A percentile compares a stretch with the other conserved stretches of the same genome.
Evolutionary conservation across 2,113 vertebrate genomes (phyloP).

Genomic region (Entelurus aequoreus): DNA sequence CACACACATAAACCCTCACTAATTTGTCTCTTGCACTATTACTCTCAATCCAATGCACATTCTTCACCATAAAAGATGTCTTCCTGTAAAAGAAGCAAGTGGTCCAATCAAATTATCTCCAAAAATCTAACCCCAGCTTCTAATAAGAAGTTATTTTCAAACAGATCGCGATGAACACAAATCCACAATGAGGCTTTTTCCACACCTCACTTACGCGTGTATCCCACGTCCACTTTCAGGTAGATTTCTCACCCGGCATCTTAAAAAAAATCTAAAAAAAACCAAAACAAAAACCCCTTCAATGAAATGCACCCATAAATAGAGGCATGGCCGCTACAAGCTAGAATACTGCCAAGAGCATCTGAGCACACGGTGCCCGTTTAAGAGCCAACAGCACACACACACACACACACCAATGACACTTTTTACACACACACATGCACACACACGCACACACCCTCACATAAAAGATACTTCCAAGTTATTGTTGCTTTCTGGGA

Average conservation of each 20-base stretch:
- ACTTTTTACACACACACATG: slow-evolving; percentile 7
- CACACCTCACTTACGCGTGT: not conserved
- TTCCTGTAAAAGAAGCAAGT: not conserved
- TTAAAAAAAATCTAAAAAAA: not conserved
- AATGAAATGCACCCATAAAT: not conserved
- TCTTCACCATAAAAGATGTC: too few relatives aligned
- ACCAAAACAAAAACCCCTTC: not conserved
- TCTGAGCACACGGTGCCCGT: slow-evolving; percentile 1
- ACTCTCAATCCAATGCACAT: too few relatives aligned
- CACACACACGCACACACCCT: not conserved
- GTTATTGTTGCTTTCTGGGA: slow-evolving; percentile 8
- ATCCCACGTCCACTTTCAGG: not conserved
- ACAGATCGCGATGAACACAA: not conserved
- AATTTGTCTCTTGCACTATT: too few relatives aligned
- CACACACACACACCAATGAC: slow-evolving; percentile 1
- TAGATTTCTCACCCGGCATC: not conserved
- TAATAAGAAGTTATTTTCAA: not conserved
- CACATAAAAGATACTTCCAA: slow-evolving; percentile 5
- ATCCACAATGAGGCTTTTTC: not conserved
- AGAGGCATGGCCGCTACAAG: not conserved
- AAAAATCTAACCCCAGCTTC: not conserved
- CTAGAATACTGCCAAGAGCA: slow-evolving; percentile 1
- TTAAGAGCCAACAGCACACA: not conserved
- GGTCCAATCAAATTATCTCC: too few relatives aligned
- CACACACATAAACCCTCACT: too few relatives aligned